phyloP scores from a whole-genome alignment of 2,797 vertebrate species.

The Coranthus polyacanthus region DNA sequence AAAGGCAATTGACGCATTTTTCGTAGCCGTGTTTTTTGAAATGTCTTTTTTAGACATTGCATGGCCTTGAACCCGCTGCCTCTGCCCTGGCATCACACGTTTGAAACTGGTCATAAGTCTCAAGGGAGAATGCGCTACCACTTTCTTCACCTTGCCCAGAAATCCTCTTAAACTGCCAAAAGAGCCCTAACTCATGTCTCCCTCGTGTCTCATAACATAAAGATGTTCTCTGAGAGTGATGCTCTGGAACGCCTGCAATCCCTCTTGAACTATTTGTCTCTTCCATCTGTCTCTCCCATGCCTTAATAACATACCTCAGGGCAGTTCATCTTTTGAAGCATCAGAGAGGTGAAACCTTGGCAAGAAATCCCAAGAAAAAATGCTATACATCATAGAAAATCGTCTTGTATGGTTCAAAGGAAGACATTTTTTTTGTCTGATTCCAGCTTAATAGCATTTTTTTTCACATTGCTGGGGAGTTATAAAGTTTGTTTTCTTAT shows the following conservation, averaged over 20 bases:
- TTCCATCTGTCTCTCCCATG: slow-evolving; percentile 18
- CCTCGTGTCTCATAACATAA: slow-evolving; percentile 36
- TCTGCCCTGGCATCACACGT: neutral
- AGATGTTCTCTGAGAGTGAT: slow-evolving; percentile 51
- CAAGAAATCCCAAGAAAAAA: slow-evolving; percentile 22
- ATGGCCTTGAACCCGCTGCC: slow-evolving; percentile 18
- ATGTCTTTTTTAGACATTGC: neutral
- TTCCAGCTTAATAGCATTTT: slow-evolving; percentile 8
- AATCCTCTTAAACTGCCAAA: slow-evolving; percentile 32
- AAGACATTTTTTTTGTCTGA: neutral
- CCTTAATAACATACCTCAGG: slow-evolving; percentile 41
- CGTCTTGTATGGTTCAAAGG: slow-evolving; percentile 2
- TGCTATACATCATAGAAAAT: slow-evolving; percentile 20
- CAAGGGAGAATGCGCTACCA: neutral
- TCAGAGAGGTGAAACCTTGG: slow-evolving; percentile 22
- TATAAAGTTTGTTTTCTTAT: neutral
- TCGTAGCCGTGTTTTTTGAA: neutral
- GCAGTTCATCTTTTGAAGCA: slow-evolving; percentile 42
- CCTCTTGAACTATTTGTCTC: slow-evolving; percentile 43
- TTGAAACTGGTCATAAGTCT: slow-evolving; percentile 22
- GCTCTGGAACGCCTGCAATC: slow-evolving; percentile 32
- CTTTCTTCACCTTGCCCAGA: slow-evolving; percentile 28
- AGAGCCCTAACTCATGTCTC: slow-evolving; percentile 36
- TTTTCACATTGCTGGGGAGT: slow-evolving; percentile 20
- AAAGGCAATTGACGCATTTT: slow-evolving; percentile 4